Evolutionary conservation across 23 tunicate species (phyloP), one percentile per base, ranked within the genome.

Genomic region (Pegea sp.): DNA sequence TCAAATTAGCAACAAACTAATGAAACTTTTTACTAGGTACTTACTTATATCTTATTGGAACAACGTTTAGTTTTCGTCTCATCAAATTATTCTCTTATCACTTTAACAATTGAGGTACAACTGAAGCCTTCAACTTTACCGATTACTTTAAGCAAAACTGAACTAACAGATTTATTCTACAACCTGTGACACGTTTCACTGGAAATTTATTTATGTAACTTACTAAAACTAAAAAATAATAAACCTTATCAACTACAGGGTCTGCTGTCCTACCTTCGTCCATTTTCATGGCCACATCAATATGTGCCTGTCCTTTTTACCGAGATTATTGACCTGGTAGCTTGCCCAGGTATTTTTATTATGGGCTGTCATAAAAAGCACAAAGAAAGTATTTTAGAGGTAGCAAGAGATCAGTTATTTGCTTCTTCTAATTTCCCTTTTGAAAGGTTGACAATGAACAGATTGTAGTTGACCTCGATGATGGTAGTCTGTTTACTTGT

Each of bases 321-420:
- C 25, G 90, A 77, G 26, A 69, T 64, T 1, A 62, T 77, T 27
- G 90, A 74, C 25, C 64, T 77, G 53, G 90, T 77, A 23, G 76
- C 75, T 18, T 77, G 90, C 63, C 90, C 90, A 7, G 90, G 90
- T 22, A 77, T 77, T 2, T 77, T 77, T 33, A 33, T 77, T 22
- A 77, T 77, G 90, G 90, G 90, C 8, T 77, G 90, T 59, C 90
- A 77, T 50, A 60, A 70, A 21, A 63, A 32, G 61, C 90, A 77
- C 48, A 69, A 58, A 52, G 56, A 57, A 30, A 57, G 69, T 30
- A 69, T 77, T 33, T 64, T 57, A 48, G 58, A 69, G 76, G 90
- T 77, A 24, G n/a, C 31, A 6, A 1, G 7, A 2, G 13, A 22
- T 46, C 53, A 22, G n/a, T 22, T 62, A 20, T 25, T 56, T 13